phyloP scores from a whole-genome alignment of 2,113 vertebrate species.

The Apteryx mantelli region DNA sequence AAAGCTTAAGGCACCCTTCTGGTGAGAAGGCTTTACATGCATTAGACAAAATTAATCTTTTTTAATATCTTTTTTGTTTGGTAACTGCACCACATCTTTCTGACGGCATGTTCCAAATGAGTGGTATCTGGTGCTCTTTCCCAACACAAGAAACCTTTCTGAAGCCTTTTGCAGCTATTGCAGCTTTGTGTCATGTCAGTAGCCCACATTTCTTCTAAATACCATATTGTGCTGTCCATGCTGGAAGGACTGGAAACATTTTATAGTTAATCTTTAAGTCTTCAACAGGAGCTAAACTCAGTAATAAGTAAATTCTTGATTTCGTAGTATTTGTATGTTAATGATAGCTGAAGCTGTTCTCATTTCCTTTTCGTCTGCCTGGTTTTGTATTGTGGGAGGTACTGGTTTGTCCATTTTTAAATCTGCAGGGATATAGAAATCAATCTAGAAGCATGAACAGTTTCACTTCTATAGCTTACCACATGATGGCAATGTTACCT shows the following conservation, averaged over 20 bases:
- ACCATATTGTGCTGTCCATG: not conserved
- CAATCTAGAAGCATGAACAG: accelerated
- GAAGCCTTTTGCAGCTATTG: not conserved
- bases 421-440: accelerated
- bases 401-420: not conserved
- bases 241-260: not conserved
- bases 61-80: not conserved
- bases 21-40: accelerated
- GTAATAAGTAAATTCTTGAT: not conserved
- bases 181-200: accelerated
- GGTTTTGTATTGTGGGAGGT: not conserved
- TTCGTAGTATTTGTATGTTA: not conserved
- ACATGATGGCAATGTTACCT: slow-evolving; percentile 29
- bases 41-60: not conserved
- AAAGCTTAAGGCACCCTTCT: accelerated
- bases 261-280: not conserved
- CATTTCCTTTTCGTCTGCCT: not conserved
- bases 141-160: accelerated
- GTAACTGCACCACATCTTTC: not conserved
- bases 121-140: not conserved
- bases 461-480: not conserved
- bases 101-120: accelerated
- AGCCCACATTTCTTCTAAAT: not conserved
- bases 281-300: not conserved
- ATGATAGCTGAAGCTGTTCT: not conserved